These are phyloP conservation scores for Cerastis leucographa DNA, from an alignment of 2,888 invertebrate genomes.

Conservation along the genomic window DNA sequence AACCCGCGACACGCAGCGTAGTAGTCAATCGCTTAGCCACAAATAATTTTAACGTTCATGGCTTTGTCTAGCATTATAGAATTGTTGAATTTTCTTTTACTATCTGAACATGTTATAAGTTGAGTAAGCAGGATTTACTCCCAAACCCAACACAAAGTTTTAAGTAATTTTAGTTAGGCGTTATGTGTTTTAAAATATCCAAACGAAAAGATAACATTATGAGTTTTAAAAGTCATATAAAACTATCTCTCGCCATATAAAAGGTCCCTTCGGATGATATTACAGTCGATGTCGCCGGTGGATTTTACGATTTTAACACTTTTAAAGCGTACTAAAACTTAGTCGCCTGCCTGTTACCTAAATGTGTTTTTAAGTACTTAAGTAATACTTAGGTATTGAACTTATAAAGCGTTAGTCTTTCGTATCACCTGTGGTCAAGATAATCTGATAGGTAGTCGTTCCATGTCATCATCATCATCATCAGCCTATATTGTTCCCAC, in stretches of 20 bases:
- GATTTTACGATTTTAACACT: constrained; percentile 73
- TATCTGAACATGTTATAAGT: too few species aligned
- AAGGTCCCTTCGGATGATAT: constrained; percentile 70
- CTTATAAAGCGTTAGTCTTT: constrained; percentile 5
- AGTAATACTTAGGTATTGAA: constrained; percentile 21
- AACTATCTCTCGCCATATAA: constrained; percentile 66
- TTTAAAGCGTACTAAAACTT: constrained; percentile 74
- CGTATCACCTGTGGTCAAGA: background rate
- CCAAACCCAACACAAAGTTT: too few species aligned
- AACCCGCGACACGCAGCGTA: too few species aligned
- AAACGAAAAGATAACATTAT: constrained; percentile 57
- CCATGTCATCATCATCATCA: too few species aligned
- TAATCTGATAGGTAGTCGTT: background rate
- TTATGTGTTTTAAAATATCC: constrained; percentile 43
- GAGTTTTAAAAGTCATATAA: constrained; percentile 71
- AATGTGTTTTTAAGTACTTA: constrained; percentile 57
- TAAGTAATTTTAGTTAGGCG: background rate
- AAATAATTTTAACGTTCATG: background rate
- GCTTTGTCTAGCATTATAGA: background rate
- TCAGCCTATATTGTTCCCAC: too few species aligned
- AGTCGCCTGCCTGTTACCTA: constrained; percentile 66
- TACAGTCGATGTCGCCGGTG: constrained; percentile 71
- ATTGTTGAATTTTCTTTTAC: background rate
- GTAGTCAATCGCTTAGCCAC: too few species aligned
- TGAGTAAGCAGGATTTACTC: too few species aligned